Evolutionary conservation across 2,888 invertebrate genomes (phyloP), one percentile per base, ranked within the genome.

Genomic region (Magallana nippona): DNA sequence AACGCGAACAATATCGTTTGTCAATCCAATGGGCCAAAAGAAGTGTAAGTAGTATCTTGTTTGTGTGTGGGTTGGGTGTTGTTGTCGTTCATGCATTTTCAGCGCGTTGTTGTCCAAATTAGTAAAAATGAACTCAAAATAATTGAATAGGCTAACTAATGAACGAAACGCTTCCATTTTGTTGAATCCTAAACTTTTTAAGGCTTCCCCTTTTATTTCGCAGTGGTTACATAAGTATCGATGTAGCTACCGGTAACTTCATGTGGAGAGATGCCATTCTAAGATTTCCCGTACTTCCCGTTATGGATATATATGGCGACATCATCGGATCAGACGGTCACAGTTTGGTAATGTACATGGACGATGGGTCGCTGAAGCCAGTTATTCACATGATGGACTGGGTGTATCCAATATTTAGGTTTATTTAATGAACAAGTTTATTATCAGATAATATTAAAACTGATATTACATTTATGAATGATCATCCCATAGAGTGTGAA

Each of bases 161-260:
- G 0, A 44, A 44, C 10, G 44, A 0, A 44, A 44, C 10, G 44
- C 44, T 44, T 10, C 8, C 44, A 44, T 44, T 8, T 44, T 44
- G 44, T 44, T 44, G 44, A 44, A 44, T 44, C 44, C 44, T 5
- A 44, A 44, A n/a, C n/a, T n/a, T n/a, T n/a, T n/a, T n/a, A n/a
- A 44, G 44, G 44, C 10, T 8, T 44, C 44, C 44, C 2, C 27
- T 27, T 44, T 44, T 44, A 8, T 44, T 44, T 44, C 8, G 8
- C 81, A 91, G 88, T 17, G 91, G 91, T 0, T 91, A 90, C 84
- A 87, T 89, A n/a, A 86, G 89, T 58, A 78, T 91, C 15, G 85
- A 88, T 60, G 86, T 85, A 0, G 82, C 78, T 5, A 86, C 63
- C 10, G 91, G 91, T 2, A 82, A 62, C 15, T 77, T 88, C 1